Percentiles rank a stretch among this genome's conserved stretches.
Conservation (phyloP, 2,113 vertebrate genomes). For the Manacus vitellinus region DNA sequence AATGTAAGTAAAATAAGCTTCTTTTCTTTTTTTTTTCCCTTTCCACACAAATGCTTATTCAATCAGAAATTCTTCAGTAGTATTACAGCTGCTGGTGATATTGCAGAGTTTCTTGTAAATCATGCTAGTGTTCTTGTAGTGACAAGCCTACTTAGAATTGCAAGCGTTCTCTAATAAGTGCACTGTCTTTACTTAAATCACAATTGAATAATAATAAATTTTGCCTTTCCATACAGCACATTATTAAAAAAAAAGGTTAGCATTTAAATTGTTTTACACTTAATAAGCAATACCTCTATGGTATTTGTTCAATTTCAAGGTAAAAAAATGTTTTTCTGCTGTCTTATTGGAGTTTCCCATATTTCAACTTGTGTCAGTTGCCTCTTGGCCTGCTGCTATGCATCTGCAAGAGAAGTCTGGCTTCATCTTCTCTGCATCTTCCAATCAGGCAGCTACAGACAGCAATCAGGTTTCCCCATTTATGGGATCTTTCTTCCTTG, state of each 20-base stretch:
- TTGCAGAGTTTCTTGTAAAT: not conserved
- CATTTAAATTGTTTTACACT: not conserved
- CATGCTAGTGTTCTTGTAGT: not conserved
- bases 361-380: not conserved
- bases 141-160: not conserved
- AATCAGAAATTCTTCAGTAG: not conserved
- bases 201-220: not conserved
- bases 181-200: not conserved
- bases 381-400: not conserved
- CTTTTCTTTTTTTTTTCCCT: fast-evolving
- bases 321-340: not conserved
- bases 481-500: not conserved
- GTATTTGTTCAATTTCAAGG: not conserved
- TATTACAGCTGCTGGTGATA: not conserved
- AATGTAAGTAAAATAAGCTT: not conserved
- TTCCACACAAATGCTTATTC: not conserved
- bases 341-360: not conserved
- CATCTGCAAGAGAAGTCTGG: not conserved
- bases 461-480: not conserved
- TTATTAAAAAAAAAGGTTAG: not conserved
- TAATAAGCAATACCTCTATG: not conserved
- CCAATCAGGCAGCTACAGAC: not conserved
- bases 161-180: not conserved
- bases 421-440: not conserved
- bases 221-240: not conserved